Evolutionary conservation across 2,113 vertebrate genomes (phyloP).

Genomic region (Zootoca vivipara): DNA sequence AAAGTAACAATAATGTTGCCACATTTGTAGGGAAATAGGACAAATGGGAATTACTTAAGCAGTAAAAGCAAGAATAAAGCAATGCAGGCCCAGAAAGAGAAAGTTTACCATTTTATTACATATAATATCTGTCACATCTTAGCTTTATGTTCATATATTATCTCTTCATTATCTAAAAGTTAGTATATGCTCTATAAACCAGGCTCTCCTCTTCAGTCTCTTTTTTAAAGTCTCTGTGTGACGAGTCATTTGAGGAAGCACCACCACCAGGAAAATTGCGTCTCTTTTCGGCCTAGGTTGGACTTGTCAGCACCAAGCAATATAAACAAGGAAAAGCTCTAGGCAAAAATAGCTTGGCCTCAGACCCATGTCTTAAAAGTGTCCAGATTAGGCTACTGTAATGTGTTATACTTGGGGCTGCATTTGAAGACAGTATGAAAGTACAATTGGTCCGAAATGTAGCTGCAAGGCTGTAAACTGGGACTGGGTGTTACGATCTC

Average conservation of each 20-base stretch:
- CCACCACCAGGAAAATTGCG: accelerated
- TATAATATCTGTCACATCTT: no score
- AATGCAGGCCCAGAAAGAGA: constrained; percentile 45
- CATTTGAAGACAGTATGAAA: no score
- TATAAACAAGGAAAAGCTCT: not conserved
- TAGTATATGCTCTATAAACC: constrained; percentile 45
- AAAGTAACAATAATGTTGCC: constrained; percentile 36
- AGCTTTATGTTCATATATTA: constrained; percentile 39
- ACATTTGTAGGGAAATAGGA: not conserved
- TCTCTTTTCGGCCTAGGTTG: not conserved
- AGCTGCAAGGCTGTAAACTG: no score
- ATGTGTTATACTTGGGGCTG: no score
- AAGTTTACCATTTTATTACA: no score
- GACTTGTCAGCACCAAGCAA: not conserved
- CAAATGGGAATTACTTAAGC: constrained; percentile 31
- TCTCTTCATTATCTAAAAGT: constrained; percentile 52
- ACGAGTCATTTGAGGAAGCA: constrained; percentile 3
- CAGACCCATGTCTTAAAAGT: no score
- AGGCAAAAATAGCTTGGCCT: no score
- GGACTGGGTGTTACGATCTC: no score
- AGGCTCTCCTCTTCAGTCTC: constrained; percentile 34
- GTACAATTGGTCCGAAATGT: no score
- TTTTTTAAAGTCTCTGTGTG: constrained; percentile 14
- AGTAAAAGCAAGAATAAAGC: constrained; percentile 41
- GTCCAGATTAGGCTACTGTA: no score